Evolutionary conservation across 64 coral and sea anemone species (phyloP).

Genomic region (Stylophora pistillata): DNA sequence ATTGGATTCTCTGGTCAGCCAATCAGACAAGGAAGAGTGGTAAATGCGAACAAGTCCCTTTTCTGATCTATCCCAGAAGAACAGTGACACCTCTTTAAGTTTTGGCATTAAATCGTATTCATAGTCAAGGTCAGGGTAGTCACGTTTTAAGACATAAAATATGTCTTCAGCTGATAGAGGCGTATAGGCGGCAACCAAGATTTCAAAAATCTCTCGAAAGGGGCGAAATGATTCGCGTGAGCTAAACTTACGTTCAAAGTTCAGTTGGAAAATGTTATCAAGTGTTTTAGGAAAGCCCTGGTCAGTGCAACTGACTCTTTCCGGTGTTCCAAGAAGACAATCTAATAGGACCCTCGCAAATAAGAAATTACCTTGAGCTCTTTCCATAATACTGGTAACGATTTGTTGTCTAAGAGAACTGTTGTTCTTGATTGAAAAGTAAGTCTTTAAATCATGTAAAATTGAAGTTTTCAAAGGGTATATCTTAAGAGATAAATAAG

Average conservation of each 20-base stretch:
- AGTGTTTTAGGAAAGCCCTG: slow-evolving; percentile 32
- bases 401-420: background rate
- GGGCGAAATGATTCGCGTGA: slow-evolving; percentile 30
- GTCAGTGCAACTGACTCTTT: background rate
- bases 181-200: slow-evolving; percentile 42
- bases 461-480: background rate
- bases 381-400: slow-evolving; percentile 37
- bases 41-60: slow-evolving; percentile 15
- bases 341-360: slow-evolving; percentile 55
- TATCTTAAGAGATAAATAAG: background rate
- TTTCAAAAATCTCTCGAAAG: slow-evolving; percentile 59
- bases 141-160: slow-evolving; percentile 7
- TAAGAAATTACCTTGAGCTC: slow-evolving; percentile 72
- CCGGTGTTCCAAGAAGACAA: background rate
- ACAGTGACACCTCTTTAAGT: slow-evolving; percentile 49
- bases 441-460: background rate
- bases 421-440: background rate
- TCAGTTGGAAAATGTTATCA: slow-evolving; percentile 28
- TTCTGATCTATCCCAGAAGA: slow-evolving; percentile 10
- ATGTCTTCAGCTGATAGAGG: slow-evolving; percentile 39
- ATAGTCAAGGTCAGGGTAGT: slow-evolving; percentile 10
- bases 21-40: slow-evolving; percentile 56
- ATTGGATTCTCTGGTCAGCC: slow-evolving; percentile 53
- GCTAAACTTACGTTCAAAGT: slow-evolving; percentile 53
- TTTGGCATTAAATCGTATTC: slow-evolving; percentile 55